Evolutionary conservation across 2,888 invertebrate genomes (phyloP).

Genomic region (Plagodis pulveraria): DNA sequence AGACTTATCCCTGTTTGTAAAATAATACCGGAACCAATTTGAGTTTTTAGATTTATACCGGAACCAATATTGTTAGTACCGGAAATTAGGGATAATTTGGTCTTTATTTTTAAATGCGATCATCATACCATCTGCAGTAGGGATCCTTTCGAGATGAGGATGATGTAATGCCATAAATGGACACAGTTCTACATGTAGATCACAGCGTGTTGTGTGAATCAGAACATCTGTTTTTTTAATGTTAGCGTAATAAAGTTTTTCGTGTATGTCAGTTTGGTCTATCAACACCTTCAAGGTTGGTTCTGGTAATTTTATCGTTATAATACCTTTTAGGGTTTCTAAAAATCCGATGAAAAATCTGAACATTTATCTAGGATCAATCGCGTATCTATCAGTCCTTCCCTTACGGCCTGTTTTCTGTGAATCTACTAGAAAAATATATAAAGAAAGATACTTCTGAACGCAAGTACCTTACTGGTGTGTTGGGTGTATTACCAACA

Average conservation of each 20-base stretch:
- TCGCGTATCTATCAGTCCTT: too few relatives aligned
- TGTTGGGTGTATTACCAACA: too few relatives aligned
- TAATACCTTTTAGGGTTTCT: neutral
- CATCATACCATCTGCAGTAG: conserved; percentile 27
- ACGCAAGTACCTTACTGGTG: too few relatives aligned
- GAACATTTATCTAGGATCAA: too few relatives aligned
- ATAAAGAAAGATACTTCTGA: too few relatives aligned
- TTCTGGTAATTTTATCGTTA: neutral
- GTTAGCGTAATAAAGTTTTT: conserved; percentile 17
- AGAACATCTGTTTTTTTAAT: conserved; percentile 37
- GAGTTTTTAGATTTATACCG: too few relatives aligned
- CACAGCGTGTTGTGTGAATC: conserved; percentile 18
- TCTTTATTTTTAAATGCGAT: conserved; percentile 6
- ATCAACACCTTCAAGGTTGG: conserved; percentile 28
- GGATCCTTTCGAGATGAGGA: conserved; percentile 31
- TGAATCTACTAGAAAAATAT: too few relatives aligned
- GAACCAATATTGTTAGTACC: neutral
- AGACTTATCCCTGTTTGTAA: too few relatives aligned
- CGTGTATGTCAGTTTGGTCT: conserved; percentile 10
- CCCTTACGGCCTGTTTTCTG: too few relatives aligned
- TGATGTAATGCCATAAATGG: conserved; percentile 56
- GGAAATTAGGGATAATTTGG: neutral
- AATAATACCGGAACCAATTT: too few relatives aligned
- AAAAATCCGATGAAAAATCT: too few relatives aligned
- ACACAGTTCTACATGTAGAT: conserved; percentile 31